Evolutionary conservation across 1,140 invertebrate species (phyloP), one percentile per base, ranked within the genome.

Genomic region (Epicauta chinensis): DNA sequence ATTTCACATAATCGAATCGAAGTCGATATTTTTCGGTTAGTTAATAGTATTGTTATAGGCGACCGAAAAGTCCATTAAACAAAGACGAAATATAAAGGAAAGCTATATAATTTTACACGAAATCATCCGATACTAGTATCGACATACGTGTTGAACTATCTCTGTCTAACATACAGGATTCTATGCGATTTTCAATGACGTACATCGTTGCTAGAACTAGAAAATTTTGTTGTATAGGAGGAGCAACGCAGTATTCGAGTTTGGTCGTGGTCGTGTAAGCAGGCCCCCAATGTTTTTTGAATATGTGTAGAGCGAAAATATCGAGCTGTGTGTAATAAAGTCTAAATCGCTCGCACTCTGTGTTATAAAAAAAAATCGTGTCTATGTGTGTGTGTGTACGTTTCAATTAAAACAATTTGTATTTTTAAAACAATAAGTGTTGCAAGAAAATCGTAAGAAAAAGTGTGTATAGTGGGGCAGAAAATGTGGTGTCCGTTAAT

Each of bases 221-320:
- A 32, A 34, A 23, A 23, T 23, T 7, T 23, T 23, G 23, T 23
- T 23, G 36, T 54, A 64, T 47, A 66, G 64, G 59, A 63, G 65
- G 61, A 66, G 62, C 65, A 41, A 64, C 53, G 54, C 53, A 57
- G 56, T 58, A 55, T 61, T 64, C 56, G 61, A 58, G 60, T 53
- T 23, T 50, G 47, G 47, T 34, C 38, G 36, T 46, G 55, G 31
- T 49, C 46, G 11, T n/a, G n/a, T n/a, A n/a, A n/a, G n/a, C 17
- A 30, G 15, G 59, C 65, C 56, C 64, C 66, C 64, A 65, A 59
- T 61, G 63, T 65, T 60, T n/a, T n/a, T n/a, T n/a, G n/a, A n/a
- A 61, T 65, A 61, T 65, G 62, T 65, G 63, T 65, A 62, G 63
- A 64, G 61, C 65, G 61, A 64, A 63, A 62, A 58, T 58, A 66